These are phyloP conservation scores for Zygogramma bicolorata DNA, from an alignment of 2,888 invertebrate species.

Conservation along the genomic window DNA sequence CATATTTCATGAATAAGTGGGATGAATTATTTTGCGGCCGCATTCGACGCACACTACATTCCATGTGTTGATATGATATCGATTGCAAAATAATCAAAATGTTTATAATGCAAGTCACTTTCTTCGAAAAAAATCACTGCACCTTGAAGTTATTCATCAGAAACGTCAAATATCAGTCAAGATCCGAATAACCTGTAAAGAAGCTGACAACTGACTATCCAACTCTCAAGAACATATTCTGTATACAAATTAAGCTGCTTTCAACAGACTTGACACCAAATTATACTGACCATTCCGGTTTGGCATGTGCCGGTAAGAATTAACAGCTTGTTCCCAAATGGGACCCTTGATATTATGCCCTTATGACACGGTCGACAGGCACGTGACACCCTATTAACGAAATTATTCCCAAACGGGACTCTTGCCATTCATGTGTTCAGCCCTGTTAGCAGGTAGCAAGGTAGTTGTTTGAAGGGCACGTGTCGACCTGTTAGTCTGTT, in stretches of 20 bases:
- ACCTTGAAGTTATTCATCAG: too few relatives aligned
- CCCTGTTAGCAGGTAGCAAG: slow-evolving; percentile 25
- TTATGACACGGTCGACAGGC: slow-evolving; percentile 20
- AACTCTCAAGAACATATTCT: too few relatives aligned
- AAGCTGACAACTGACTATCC: too few relatives aligned
- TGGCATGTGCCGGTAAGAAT: slow-evolving; percentile 21
- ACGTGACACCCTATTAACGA: slow-evolving; percentile 25
- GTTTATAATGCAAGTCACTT: too few relatives aligned
- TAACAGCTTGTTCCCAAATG: slow-evolving; percentile 24
- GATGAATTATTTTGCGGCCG: too few relatives aligned
- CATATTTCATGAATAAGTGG: too few relatives aligned
- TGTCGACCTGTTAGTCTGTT: background rate
- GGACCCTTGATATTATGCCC: slow-evolving; percentile 37
- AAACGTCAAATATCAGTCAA: too few relatives aligned
- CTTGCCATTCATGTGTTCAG: slow-evolving; percentile 27
- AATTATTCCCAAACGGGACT: slow-evolving; percentile 40
- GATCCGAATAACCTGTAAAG: too few relatives aligned
- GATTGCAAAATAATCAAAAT: too few relatives aligned
- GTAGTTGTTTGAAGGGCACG: background rate
- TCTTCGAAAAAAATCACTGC: too few relatives aligned
- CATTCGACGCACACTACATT: too few relatives aligned
- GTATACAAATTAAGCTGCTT: background rate
- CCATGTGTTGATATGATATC: too few relatives aligned
- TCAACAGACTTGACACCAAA: background rate
- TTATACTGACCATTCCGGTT: background rate